Conservation (phyloP, 2,797 vertebrate genomes). For the Channallabes apus region DNA sequence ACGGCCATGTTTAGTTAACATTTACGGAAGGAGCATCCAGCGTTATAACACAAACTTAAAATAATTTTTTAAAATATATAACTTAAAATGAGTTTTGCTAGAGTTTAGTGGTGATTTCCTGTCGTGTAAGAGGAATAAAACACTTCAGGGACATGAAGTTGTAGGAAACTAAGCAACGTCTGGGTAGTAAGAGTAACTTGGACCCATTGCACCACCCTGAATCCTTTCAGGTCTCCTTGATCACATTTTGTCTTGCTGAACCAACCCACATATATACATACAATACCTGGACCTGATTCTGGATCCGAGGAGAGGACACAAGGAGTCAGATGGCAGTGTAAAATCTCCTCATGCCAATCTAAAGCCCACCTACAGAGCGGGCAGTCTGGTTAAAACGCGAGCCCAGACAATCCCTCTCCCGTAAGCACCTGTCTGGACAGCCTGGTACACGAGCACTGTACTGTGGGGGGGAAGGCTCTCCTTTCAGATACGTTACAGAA, state of each 20-base stretch:
- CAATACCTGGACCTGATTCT: background rate
- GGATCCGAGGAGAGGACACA: background rate
- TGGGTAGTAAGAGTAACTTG: too few relatives aligned
- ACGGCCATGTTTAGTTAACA: background rate
- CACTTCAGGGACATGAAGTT: background rate
- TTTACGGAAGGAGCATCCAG: background rate
- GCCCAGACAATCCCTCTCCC: constrained; percentile 27
- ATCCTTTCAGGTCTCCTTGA: background rate
- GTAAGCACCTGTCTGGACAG: background rate
- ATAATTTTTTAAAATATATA: too few relatives aligned
- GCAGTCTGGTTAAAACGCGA: constrained; percentile 43
- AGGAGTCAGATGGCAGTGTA: constrained; percentile 5
- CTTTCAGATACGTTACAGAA: background rate
- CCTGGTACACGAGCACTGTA: background rate
- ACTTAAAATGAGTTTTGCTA: too few relatives aligned
- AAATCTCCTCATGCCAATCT: background rate
- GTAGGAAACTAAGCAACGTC: background rate
- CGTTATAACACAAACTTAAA: background rate
- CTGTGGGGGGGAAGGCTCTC: too few relatives aligned
- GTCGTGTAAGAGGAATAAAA: background rate
- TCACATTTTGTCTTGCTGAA: background rate
- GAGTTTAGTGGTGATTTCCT: background rate
- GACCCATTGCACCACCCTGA: background rate
- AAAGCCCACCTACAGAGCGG: constrained; percentile 47
- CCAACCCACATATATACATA: background rate